Evolutionary conservation across 1,140 invertebrate genomes (phyloP).

Genomic region (Zaprionus inermis): DNA sequence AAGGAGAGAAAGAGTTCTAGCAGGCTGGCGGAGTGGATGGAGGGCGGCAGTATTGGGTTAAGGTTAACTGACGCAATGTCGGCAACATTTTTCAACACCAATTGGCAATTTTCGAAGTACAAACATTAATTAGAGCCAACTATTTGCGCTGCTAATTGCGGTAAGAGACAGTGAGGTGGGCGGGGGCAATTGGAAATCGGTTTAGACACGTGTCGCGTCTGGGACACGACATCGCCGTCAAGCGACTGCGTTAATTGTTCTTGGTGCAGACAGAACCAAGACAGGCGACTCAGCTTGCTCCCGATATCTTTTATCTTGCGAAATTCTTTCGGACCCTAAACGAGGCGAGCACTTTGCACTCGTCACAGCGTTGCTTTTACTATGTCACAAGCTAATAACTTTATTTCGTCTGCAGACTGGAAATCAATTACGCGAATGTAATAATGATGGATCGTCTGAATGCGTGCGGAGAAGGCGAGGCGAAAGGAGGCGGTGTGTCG

Average conservation of each 20-base stretch:
- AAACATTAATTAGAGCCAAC: constrained; percentile 44
- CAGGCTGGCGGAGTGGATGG: not conserved
- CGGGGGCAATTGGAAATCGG: not conserved
- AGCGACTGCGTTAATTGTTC: constrained; percentile 29
- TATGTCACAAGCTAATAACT: not conserved
- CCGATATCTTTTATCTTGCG: constrained; percentile 3
- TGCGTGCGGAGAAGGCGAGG: not conserved
- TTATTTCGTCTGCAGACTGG: constrained; percentile 9
- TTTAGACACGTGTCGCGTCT: constrained; percentile 16
- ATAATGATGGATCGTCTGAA: constrained; percentile 8
- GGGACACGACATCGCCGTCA: constrained; percentile 11
- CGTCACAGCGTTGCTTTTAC: not conserved
- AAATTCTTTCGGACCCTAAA: constrained; percentile 15
- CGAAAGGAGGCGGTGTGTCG: not conserved
- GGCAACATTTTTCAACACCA: constrained; percentile 26
- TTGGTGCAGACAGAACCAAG: not conserved
- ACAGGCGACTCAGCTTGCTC: not conserved
- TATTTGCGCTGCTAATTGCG: constrained; percentile 45
- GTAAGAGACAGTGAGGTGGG: too few relatives aligned
- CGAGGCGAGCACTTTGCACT: constrained; percentile 36
- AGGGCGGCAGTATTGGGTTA: not conserved
- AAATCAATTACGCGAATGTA: constrained; percentile 36
- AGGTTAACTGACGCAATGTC: constrained; percentile 25
- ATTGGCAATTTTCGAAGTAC: constrained; percentile 48
- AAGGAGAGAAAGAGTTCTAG: not conserved